phyloP scores from a whole-genome alignment of 2,888 invertebrate genomes.

The Argyresthia goedartella region DNA sequence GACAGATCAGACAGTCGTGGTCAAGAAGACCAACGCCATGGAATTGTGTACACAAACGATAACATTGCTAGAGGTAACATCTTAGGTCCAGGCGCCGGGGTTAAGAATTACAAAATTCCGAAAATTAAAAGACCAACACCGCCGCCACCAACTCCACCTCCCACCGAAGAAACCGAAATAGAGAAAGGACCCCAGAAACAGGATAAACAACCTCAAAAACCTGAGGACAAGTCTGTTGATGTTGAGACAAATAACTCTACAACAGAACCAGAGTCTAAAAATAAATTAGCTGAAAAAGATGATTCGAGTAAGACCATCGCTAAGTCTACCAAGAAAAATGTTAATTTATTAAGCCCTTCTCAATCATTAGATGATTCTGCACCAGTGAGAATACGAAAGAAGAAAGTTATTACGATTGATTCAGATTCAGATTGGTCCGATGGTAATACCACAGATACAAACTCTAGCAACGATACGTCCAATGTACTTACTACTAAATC shows the following conservation, averaged over 20 bases:
- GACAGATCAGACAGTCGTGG: conserved; percentile 15
- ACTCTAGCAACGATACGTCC: not conserved
- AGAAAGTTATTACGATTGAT: conserved; percentile 23
- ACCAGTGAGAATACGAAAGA: conserved; percentile 18
- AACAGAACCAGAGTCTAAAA: conserved; percentile 8
- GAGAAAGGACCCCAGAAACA: conserved; percentile 8
- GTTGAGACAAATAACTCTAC: conserved; percentile 9
- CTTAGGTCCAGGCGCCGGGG: conserved; percentile 46
- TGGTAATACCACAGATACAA: conserved; percentile 13
- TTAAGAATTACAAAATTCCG: conserved; percentile 62
- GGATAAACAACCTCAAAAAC: not conserved
- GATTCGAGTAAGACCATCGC: conserved; percentile 3
- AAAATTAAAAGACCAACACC: conserved; percentile 43
- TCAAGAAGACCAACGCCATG: conserved; percentile 21
- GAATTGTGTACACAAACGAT: conserved; percentile 54
- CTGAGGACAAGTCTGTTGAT: conserved; percentile 7
- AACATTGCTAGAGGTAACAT: conserved; percentile 51
- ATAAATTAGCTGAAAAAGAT: conserved; percentile 10
- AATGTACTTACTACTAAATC: not conserved
- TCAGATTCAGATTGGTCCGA: conserved; percentile 29
- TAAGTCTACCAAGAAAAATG: conserved; percentile 2
- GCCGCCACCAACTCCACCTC: not conserved
- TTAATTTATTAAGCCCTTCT: conserved; percentile 10
- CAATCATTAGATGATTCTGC: conserved; percentile 10
- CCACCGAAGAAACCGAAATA: conserved; percentile 18